Evolutionary conservation across 2,888 invertebrate species (phyloP).

Genomic region (Anodontia alba): DNA sequence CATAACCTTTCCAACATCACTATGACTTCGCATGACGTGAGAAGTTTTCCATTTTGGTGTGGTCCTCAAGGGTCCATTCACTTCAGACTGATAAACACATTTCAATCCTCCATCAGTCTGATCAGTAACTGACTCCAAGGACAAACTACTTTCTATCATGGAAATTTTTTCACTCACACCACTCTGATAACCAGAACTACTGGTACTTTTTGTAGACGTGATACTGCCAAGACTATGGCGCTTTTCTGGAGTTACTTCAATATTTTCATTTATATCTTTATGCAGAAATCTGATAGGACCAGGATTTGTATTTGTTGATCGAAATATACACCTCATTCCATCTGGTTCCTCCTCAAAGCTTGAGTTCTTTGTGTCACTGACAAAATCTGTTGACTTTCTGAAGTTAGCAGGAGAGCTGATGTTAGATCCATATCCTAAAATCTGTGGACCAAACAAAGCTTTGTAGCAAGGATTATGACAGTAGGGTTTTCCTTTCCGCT

Average conservation of each 20-base stretch:
- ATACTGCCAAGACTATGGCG: slow-evolving; percentile 38
- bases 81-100: slow-evolving; percentile 51
- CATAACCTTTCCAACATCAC: slow-evolving; percentile 37
- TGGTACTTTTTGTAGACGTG: slow-evolving; percentile 23
- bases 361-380: slow-evolving; percentile 22
- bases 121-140: slow-evolving; percentile 39
- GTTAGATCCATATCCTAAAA: slow-evolving; percentile 91
- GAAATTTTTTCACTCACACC: slow-evolving; percentile 23
- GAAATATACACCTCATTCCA: slow-evolving; percentile 50
- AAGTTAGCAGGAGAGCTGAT: slow-evolving; percentile 79
- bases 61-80: neutral
- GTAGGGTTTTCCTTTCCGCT: slow-evolving; percentile 94
- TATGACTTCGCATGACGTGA: slow-evolving; percentile 25
- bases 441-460: slow-evolving; percentile 92
- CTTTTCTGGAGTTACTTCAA: slow-evolving; percentile 5
- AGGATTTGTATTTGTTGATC: slow-evolving; percentile 51
- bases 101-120: slow-evolving; percentile 45
- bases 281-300: slow-evolving; percentile 37
- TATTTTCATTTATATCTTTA: slow-evolving; percentile 18
- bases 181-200: slow-evolving; percentile 38
- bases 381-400: slow-evolving; percentile 54
- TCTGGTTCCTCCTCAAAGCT: slow-evolving; percentile 28
- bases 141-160: slow-evolving; percentile 33
- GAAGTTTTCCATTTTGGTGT: slow-evolving; percentile 6
- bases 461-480: slow-evolving; percentile 94